Base-by-base conservation (phyloP, 2,888 invertebrate species). In the Cerastis rubricosa region DNA sequence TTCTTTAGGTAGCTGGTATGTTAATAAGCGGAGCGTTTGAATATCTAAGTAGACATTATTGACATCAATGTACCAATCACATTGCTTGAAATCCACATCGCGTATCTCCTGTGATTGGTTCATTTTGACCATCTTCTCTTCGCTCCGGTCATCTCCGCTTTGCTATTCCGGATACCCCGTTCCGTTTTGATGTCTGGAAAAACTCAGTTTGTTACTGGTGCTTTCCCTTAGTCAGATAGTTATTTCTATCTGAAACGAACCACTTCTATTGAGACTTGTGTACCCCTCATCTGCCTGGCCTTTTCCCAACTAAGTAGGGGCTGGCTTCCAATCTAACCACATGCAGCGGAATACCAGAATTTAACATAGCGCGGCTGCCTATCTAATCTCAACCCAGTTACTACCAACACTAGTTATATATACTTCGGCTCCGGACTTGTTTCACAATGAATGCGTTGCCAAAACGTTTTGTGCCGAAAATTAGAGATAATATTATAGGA, bases 1-100 rank as follows among this genome's bases (percentile, higher is more conserved):
- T 80, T 74, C 1, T 25, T 78, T 22, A 51, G 49, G 64, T 9
- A 64, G 73, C 29, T 43, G 2, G 5, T 22, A 54, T 14, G 5
- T n/a, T 79, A 0, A 64, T 63, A 2, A 74, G 78, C 65, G 72
- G 14, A 66, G 75, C 71, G 74, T 4, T 11, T 57, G 8, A 47
- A 81, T 78, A 61, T 14, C 4, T 45, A 40, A 47, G 14, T 57
- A 25, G 19, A 7, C 11, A 22, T 51, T 51, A 49, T 19, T 49
- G 7, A 0, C 3, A 49, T 6, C 19, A 11, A 51, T n/a, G 51
- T 9, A 51, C 9, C 11, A 49, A 9, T 22, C 22, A 4, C n/a
- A n/a, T 51, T 51, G 4, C 11, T n/a, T 51, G n/a, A 51, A 51
- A 51, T 51, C 9, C 4, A 4, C 22, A 51, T n/a, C n/a, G 35